These are phyloP conservation scores for Yponomeuta cagnagella DNA, from an alignment of 2,888 invertebrate genomes.

Conservation along the genomic window DNA sequence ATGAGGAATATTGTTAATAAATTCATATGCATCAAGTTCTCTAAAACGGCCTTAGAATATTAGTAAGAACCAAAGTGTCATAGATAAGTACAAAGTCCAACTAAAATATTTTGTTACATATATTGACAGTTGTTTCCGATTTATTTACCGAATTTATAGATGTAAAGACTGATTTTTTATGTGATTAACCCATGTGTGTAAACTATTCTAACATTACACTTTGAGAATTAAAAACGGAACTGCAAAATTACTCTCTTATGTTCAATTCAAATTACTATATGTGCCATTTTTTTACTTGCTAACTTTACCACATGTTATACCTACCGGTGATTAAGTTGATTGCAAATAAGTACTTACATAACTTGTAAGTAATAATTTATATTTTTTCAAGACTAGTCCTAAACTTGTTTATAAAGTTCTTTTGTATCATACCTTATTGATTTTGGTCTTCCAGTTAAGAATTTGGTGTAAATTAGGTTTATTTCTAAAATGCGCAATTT, in stretches of 20 bases:
- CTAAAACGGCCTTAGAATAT: neutral
- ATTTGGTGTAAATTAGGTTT: neutral
- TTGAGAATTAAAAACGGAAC: no score
- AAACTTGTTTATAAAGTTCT: neutral
- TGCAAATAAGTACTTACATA: neutral
- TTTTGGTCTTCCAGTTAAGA: neutral
- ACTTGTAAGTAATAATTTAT: neutral
- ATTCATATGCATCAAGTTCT: neutral
- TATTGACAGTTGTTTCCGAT: no score
- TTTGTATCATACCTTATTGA: neutral
- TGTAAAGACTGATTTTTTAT: slow-evolving; percentile 11
- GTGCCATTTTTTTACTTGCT: neutral
- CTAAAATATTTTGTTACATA: neutral
- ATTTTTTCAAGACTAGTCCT: neutral
- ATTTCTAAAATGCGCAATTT: neutral
- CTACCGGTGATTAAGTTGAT: neutral
- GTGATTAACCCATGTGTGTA: neutral
- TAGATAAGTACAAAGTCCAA: neutral
- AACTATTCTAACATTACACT: no score
- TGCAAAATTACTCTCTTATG: neutral
- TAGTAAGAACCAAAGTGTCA: neutral
- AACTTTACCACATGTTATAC: no score
- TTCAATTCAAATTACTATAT: neutral
- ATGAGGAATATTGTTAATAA: neutral
- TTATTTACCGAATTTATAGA: slow-evolving; percentile 6